phyloP scores from a whole-genome alignment of 2,797 vertebrate species.

The Cryptoprocta ferox region DNA sequence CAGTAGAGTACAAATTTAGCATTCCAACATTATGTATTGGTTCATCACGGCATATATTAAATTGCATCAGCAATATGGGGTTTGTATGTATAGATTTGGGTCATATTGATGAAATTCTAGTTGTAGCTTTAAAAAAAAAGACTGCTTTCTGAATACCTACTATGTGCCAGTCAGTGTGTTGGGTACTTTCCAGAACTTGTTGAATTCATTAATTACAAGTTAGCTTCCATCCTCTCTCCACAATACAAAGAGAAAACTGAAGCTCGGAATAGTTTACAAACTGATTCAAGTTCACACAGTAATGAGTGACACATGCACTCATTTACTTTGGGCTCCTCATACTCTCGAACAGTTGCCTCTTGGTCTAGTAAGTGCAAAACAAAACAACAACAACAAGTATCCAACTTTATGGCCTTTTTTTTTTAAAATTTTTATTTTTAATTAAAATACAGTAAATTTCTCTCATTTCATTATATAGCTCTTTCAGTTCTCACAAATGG shows the following conservation, averaged over 20 bases:
- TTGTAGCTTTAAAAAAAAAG: not conserved
- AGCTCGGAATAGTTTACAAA: not conserved
- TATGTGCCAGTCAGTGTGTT: not conserved
- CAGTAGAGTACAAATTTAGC: slow-evolving; percentile 52
- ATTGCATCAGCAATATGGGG: not conserved
- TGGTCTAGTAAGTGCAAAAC: not conserved
- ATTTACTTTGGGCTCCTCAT: not conserved
- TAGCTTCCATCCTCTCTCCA: not conserved
- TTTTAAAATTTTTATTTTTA: not conserved
- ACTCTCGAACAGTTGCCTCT: not conserved
- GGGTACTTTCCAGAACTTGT: not conserved
- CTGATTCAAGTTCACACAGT: not conserved
- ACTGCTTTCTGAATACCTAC: not conserved
- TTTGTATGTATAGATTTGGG: not conserved
- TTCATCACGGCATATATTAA: not conserved
- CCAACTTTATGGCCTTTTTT: not conserved
- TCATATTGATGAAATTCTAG: not conserved
- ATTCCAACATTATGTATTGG: slow-evolving; percentile 13
- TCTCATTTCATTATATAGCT: not conserved
- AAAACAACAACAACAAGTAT: not conserved
- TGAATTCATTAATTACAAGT: not conserved
- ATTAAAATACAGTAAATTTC: not conserved
- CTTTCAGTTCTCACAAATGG: not conserved
- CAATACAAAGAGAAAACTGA: not conserved
- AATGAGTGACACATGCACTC: not conserved